Evolutionary conservation across 2,113 vertebrate genomes (phyloP), one percentile per base, ranked within the genome.

Genomic region (Okapia johnstoni): DNA sequence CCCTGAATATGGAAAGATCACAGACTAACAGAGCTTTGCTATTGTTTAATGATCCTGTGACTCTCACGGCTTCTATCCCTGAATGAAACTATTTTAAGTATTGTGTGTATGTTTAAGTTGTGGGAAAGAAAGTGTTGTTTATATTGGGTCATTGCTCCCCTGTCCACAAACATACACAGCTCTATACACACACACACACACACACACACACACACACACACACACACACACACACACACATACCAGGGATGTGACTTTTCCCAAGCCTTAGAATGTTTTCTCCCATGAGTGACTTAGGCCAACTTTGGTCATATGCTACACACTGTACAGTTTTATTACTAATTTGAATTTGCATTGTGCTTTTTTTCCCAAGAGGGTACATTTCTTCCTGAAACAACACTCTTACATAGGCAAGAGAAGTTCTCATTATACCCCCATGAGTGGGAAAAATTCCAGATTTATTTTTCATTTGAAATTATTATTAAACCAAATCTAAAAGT

Each of bases 61-160:
- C 28, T 88, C 85, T 95, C 83, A 76, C 9, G 58, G 79, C 86
- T 96, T 96, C 77, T 94, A 88, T 46, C 80, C 76, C 80, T 90
- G 66, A 97, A 97, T 95, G 83, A 97, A 98, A 97, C 88, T 97
- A 96, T 97, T 96, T 97, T 81, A 95, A 96, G 88, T 92, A 96
- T 77, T 95, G 80, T 80, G 86, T 91, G 26, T 93, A 96, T 96
- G 77, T 97, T 97, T 81, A 93, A 97, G 50, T 96, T 96, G 93
- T 98, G 95, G 94, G 98, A 98, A 97, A 97, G 96, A 70, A 92
- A 94, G 50, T 97, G 87, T 97, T 98, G 92, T 97, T 98, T 98
- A 97, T 97, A 77, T 83, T 97, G 92, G 63, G 93, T 93, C 94
- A 66, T 30, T 92, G 61, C 48, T 98, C n/a, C 84, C 40, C 43